Percentiles rank a stretch among this genome's conserved stretches.
Evolutionary conservation across 2,113 vertebrate genomes (phyloP).

Genomic region (Ornithorhynchus anatinus): DNA sequence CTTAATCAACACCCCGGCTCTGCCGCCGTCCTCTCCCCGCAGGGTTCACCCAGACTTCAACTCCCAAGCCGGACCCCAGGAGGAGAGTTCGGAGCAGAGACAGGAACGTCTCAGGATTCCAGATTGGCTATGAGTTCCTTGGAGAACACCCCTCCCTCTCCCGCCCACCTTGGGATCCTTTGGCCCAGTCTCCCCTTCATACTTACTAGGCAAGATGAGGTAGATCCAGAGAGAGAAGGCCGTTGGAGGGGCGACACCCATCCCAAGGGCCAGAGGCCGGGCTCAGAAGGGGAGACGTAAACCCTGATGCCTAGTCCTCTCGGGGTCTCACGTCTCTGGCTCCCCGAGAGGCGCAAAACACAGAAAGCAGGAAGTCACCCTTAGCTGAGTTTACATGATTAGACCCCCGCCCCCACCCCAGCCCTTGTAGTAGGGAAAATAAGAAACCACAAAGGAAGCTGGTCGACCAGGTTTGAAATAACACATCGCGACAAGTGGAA

Average conservation of each 20-base stretch:
- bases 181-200: neutral
- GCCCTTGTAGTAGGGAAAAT: slow-evolving; percentile 13
- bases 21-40: too few relatives aligned
- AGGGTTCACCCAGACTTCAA: too few relatives aligned
- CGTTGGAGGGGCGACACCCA: neutral
- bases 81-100: too few relatives aligned
- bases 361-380: slow-evolving; percentile 50
- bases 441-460: slow-evolving; percentile 36
- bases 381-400: slow-evolving; percentile 13
- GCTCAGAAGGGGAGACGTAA: neutral
- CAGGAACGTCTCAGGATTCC: too few relatives aligned
- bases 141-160: too few relatives aligned
- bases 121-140: too few relatives aligned
- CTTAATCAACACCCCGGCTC: too few relatives aligned
- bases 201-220: slow-evolving; percentile 53
- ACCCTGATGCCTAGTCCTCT: neutral
- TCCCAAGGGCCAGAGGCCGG: neutral
- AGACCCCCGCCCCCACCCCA: too few relatives aligned
- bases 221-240: slow-evolving; percentile 28
- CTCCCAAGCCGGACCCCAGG: too few relatives aligned
- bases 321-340: neutral
- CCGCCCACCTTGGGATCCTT: too few relatives aligned
- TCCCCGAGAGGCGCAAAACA: neutral
- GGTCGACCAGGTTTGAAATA: slow-evolving; percentile 21
- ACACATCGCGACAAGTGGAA: neutral